phyloP scores from a whole-genome alignment of 92 coral and sea anemone genomes.

The Epizoanthus illoricatus region DNA sequence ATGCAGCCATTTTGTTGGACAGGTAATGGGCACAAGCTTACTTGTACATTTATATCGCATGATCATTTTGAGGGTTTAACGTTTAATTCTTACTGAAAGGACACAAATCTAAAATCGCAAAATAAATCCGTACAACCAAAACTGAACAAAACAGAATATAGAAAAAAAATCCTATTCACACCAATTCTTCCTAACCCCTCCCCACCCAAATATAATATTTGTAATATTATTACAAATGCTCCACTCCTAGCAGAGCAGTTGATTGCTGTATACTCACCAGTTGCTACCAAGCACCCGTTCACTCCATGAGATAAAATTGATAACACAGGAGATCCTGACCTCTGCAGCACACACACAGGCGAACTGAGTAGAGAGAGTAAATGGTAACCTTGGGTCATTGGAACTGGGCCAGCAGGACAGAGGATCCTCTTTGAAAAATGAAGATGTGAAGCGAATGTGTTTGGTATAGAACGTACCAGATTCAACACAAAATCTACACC shows the following conservation, averaged over 20 bases:
- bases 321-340: conserved; percentile 74
- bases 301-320: conserved; percentile 55
- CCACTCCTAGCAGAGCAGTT: background rate
- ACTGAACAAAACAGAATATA: too few relatives aligned
- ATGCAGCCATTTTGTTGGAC: too few relatives aligned
- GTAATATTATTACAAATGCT: too few relatives aligned
- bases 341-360: conserved; percentile 74
- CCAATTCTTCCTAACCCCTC: background rate
- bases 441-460: background rate
- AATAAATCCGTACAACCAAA: too few relatives aligned
- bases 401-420: background rate
- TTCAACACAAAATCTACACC: background rate
- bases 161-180: background rate
- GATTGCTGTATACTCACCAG: conserved; percentile 43
- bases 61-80: too few relatives aligned
- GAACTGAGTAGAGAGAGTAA: conserved; percentile 43
- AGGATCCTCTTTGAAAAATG: conserved; percentile 1
- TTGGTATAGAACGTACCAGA: too few relatives aligned
- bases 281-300: conserved; percentile 63
- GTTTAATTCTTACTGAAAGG: too few relatives aligned
- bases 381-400: background rate
- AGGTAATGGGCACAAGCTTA: too few relatives aligned
- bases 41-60: too few relatives aligned
- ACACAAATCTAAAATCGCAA: too few relatives aligned
- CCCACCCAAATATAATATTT: background rate